Conservation (phyloP, 2,888 invertebrate genomes). For the Hermaeophaga mercurialis region DNA sequence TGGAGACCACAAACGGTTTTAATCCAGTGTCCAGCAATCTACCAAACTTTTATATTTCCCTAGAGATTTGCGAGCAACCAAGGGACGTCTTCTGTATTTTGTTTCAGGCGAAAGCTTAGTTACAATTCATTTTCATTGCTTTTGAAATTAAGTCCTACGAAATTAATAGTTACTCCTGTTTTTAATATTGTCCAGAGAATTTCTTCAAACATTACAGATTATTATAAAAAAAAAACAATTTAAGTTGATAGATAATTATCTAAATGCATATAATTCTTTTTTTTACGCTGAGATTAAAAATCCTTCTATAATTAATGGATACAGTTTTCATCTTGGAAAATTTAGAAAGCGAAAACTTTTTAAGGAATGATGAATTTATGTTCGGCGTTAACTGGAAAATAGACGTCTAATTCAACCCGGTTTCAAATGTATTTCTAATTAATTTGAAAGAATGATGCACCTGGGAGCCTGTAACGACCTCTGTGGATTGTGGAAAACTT, state of each 20-base stretch:
- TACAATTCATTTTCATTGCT: constrained; percentile 24
- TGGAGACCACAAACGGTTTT: constrained; percentile 46
- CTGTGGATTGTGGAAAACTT: background rate
- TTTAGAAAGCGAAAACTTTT: background rate
- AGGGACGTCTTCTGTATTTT: constrained; percentile 20
- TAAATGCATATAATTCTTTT: no score
- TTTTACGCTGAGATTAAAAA: no score
- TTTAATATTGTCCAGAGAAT: background rate
- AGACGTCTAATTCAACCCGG: background rate
- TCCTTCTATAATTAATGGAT: background rate
- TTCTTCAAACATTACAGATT: background rate
- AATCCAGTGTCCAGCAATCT: constrained; percentile 52
- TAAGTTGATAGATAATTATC: no score
- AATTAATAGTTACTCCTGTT: constrained; percentile 5
- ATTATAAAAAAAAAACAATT: no score
- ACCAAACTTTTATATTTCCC: constrained; percentile 53
- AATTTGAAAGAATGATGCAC: constrained; percentile 9
- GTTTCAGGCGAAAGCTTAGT: constrained; percentile 17
- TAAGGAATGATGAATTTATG: constrained; percentile 5
- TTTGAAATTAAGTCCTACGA: constrained; percentile 17
- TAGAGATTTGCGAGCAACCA: constrained; percentile 31
- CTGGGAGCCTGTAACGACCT: constrained; percentile 8
- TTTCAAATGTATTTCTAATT: constrained; percentile 10
- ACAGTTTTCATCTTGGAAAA: constrained; percentile 2
- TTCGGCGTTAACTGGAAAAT: constrained; percentile 1